These are phyloP conservation scores for Schrankia costaestrigalis DNA, from an alignment of 2,888 invertebrate species.

Conservation along the genomic window DNA sequence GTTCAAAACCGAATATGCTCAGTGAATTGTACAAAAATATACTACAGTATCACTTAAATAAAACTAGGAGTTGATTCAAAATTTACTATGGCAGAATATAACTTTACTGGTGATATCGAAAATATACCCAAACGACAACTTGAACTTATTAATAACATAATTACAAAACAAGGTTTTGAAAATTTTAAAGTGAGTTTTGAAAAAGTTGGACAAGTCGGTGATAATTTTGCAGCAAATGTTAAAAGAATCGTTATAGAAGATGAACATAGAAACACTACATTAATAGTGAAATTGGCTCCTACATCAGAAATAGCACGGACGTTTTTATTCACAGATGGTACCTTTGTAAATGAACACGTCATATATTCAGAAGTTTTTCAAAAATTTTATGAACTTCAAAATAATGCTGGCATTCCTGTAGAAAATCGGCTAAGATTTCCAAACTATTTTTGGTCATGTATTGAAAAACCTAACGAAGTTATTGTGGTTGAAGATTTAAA, in stretches of 20 bases:
- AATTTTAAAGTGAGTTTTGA: conserved; percentile 32
- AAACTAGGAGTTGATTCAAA: no score
- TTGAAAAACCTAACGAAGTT: conserved; percentile 39
- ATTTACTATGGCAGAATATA: conserved; percentile 25
- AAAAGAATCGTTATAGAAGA: conserved; percentile 33
- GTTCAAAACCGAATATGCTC: no score
- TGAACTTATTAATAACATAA: conserved; percentile 35
- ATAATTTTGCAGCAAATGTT: conserved; percentile 40
- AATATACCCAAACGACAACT: conserved; percentile 34
- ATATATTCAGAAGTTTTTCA: conserved; percentile 44
- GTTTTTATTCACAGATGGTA: no score
- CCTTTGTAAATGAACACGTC: conserved; percentile 43
- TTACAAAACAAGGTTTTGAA: conserved; percentile 35
- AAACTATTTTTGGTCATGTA: conserved; percentile 40
- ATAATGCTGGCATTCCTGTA: conserved; percentile 34
- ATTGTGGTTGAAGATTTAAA: conserved; percentile 50
- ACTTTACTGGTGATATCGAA: conserved; percentile 36
- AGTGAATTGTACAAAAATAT: no score
- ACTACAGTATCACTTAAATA: no score
- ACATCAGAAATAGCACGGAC: conserved; percentile 22
- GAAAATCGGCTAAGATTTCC: conserved; percentile 38
- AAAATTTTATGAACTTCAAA: conserved; percentile 38
- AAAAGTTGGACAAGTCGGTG: conserved; percentile 37
- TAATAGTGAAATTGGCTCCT: conserved; percentile 52
- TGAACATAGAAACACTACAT: conserved; percentile 24